These are phyloP conservation scores for Solenopsis fugax DNA, from an alignment of 1,140 invertebrate species.

Conservation along the genomic window DNA sequence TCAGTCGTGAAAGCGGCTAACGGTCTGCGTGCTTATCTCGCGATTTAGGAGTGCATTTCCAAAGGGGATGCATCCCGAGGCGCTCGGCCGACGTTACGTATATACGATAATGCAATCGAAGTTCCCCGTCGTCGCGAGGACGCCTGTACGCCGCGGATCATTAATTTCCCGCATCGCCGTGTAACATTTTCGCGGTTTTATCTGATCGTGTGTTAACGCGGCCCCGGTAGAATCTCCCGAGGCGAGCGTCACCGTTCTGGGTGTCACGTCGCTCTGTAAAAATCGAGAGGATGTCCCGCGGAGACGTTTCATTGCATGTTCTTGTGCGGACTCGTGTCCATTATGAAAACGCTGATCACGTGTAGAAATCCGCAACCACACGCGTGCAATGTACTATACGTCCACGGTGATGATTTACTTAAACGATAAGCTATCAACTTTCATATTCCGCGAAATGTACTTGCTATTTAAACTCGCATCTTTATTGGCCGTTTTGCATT, in stretches of 20 bases:
- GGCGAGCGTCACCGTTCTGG: neutral
- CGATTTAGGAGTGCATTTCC: neutral
- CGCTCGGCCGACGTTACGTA: neutral
- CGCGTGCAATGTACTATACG: neutral
- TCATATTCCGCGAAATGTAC: neutral
- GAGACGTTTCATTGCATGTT: constrained; percentile 3
- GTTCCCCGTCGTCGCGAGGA: neutral
- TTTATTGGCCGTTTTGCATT: constrained; percentile 31
- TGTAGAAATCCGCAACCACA: neutral
- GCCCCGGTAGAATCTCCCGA: neutral
- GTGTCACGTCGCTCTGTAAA: neutral
- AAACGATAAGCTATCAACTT: constrained; percentile 36
- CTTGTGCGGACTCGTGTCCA: too few species aligned
- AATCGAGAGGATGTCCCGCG: neutral
- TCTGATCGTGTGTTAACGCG: constrained; percentile 39
- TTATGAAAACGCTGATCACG: neutral
- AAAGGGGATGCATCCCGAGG: neutral
- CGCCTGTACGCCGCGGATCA: constrained; percentile 3
- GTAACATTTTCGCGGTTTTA: constrained; percentile 39
- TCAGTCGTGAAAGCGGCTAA: constrained; percentile 70
- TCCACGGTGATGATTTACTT: constrained; percentile 5
- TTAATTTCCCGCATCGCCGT: constrained; percentile 36
- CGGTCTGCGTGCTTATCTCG: constrained; percentile 9
- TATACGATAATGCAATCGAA: neutral
- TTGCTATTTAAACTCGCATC: constrained; percentile 18